Evolutionary conservation across 2,113 vertebrate species (phyloP), one percentile per base, ranked within the genome.

Genomic region (Ornithorhynchus anatinus): DNA sequence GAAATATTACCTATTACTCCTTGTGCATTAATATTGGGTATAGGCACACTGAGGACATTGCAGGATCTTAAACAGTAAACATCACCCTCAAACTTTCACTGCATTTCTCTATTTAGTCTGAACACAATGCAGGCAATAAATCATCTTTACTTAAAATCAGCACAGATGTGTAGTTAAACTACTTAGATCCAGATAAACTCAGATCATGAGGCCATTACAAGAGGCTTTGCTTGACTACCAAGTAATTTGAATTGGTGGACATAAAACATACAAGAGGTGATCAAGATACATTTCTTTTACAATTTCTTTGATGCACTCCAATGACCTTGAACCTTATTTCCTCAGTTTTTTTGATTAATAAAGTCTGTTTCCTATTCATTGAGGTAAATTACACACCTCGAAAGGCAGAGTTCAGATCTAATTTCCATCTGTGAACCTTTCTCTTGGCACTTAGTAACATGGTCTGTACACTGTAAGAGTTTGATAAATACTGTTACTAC

Each of bases 391-490:
- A 31, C 10, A 20, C 60, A 63, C 60, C 84, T 66, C 0, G 10
- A 44, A 31, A 52, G 4, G 16, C 78, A 70, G 82, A 64, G 70
- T 75, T n/a, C n/a, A n/a, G n/a, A n/a, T n/a, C n/a, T n/a, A n/a
- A n/a, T n/a, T n/a, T n/a, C n/a, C n/a, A n/a, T n/a, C n/a, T n/a
- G n/a, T n/a, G n/a, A n/a, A n/a, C n/a, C n/a, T n/a, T n/a, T n/a
- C n/a, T n/a, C n/a, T n/a, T n/a, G n/a, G n/a, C n/a, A n/a, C n/a
- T n/a, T n/a, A n/a, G n/a, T n/a, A n/a, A n/a, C n/a, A n/a, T n/a
- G n/a, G n/a, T n/a, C n/a, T n/a, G n/a, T n/a, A n/a, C n/a, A n/a
- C n/a, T n/a, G n/a, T n/a, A n/a, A n/a, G n/a, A n/a, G n/a, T n/a
- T n/a, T n/a, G n/a, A n/a, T n/a, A n/a, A n/a, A n/a, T n/a, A n/a